Percentiles rank a stretch among this genome's conserved stretches.
Conservation (phyloP, 2,888 invertebrate species). For the Melolontha melolontha region DNA sequence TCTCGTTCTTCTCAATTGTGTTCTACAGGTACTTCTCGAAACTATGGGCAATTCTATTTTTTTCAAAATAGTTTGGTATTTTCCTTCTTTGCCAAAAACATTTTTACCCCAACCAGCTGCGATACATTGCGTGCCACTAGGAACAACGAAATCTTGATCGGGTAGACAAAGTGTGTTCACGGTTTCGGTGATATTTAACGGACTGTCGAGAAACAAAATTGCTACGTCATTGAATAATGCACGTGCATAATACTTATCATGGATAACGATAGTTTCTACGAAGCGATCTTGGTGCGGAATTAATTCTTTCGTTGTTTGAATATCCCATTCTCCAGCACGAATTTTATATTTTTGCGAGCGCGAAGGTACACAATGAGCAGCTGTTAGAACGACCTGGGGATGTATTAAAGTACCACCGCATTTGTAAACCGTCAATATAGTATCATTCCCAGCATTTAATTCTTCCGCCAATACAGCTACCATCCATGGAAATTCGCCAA, state of each 20-base stretch:
- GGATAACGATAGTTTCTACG: conserved; percentile 70
- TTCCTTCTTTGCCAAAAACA: conserved; percentile 71
- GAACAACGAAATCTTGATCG: conserved; percentile 64
- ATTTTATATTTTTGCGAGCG: conserved; percentile 62
- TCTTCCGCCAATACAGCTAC: conserved; percentile 85
- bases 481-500: conserved; percentile 88
- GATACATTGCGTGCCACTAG: conserved; percentile 70
- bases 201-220: conserved; percentile 72
- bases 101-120: conserved; percentile 84
- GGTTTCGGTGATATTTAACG: conserved; percentile 74
- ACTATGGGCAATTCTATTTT: conserved; percentile 81
- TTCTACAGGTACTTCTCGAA: conserved; percentile 58
- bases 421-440: conserved; percentile 64
- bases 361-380: conserved; percentile 79
- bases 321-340: conserved; percentile 87
- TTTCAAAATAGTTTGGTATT: conserved; percentile 75
- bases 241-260: conserved; percentile 74
- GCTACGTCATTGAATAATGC: conserved; percentile 82
- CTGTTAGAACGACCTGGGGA: conserved; percentile 80
- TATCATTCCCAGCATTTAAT: conserved; percentile 71
- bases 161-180: conserved; percentile 81
- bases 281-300: conserved; percentile 77
- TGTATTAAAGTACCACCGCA: conserved; percentile 87
- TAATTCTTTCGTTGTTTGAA: conserved; percentile 77
- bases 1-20: conserved; percentile 73